Evolutionary conservation across 2,888 invertebrate genomes (phyloP).

Genomic region (Drymonia ruficornis): DNA sequence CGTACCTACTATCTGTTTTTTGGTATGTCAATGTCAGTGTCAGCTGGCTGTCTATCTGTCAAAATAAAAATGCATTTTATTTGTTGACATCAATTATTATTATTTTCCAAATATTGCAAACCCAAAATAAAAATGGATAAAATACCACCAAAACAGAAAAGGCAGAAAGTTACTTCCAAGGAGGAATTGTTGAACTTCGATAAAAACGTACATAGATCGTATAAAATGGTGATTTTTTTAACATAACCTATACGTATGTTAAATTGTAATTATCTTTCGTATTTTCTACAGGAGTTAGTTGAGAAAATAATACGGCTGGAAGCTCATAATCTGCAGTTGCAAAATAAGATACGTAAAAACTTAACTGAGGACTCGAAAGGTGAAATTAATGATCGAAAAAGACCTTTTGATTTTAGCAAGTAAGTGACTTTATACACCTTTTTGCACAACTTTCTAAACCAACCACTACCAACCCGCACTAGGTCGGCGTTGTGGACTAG

Average conservation of each 20-base stretch:
- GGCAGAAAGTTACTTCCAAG: constrained; percentile 37
- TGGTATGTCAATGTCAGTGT: too few species aligned
- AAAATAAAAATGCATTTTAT: not conserved
- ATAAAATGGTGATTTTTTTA: constrained; percentile 3
- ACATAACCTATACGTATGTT: constrained; percentile 35
- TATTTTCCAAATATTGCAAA: not conserved
- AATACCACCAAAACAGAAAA: constrained; percentile 55
- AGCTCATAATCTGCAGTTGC: constrained; percentile 91
- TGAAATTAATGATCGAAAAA: constrained; percentile 48
- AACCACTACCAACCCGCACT: too few species aligned
- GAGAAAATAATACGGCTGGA: constrained; percentile 89
- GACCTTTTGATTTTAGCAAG: constrained; percentile 87
- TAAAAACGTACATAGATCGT: constrained; percentile 57
- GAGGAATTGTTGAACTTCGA: constrained; percentile 58
- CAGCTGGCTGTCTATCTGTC: not conserved
- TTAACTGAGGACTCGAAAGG: constrained; percentile 45
- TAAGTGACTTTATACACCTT: constrained; percentile 55
- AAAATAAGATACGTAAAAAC: constrained; percentile 87
- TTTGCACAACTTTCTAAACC: too few species aligned
- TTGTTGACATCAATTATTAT: not conserved
- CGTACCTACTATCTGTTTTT: too few species aligned
- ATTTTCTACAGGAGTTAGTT: constrained; percentile 86
- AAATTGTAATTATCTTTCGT: not conserved
- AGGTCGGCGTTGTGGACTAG: too few species aligned
- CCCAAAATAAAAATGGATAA: constrained; percentile 41